Evolutionary conservation across 1,140 invertebrate genomes (phyloP).

Genomic region (Cryptotermes secundus): DNA sequence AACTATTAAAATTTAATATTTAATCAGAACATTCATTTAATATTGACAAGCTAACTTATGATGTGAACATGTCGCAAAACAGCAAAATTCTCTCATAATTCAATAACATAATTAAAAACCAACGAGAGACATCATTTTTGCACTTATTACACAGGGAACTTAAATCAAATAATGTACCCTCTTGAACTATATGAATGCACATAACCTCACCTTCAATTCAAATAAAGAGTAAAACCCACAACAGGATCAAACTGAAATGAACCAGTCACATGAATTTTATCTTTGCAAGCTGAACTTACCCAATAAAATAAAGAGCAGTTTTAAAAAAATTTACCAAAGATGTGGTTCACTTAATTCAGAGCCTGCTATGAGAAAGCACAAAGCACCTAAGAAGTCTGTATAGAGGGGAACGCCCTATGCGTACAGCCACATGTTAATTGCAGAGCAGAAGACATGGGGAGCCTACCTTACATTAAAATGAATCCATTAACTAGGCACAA

Average conservation of each 20-base stretch:
- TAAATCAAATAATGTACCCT: not conserved
- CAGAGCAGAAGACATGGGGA: not conserved
- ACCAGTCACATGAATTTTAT: not conserved
- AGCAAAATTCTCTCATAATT: not conserved
- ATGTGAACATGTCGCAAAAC: not conserved
- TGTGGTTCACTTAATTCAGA: conserved; percentile 8
- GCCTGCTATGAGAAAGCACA: not conserved
- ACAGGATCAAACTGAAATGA: conserved; percentile 9
- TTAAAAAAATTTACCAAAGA: not conserved
- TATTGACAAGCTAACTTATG: no score
- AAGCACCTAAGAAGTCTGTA: not conserved
- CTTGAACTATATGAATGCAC: not conserved
- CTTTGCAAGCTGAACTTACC: not conserved
- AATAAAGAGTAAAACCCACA: not conserved
- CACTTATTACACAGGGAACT: not conserved
- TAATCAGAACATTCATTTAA: no score
- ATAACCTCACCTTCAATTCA: not conserved
- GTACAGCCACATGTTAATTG: conserved; percentile 25
- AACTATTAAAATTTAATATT: not conserved
- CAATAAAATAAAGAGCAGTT: not conserved
- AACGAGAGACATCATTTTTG: not conserved
- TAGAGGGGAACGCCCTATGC: conserved; percentile 13
- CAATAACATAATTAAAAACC: no score
- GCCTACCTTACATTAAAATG: not conserved
- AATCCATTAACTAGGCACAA: not conserved